Evolutionary conservation across 30 jellyfish, hydroid and myxozoan genomes (phyloP).

Genomic region (Hydractinia symbiolongicarpus): DNA sequence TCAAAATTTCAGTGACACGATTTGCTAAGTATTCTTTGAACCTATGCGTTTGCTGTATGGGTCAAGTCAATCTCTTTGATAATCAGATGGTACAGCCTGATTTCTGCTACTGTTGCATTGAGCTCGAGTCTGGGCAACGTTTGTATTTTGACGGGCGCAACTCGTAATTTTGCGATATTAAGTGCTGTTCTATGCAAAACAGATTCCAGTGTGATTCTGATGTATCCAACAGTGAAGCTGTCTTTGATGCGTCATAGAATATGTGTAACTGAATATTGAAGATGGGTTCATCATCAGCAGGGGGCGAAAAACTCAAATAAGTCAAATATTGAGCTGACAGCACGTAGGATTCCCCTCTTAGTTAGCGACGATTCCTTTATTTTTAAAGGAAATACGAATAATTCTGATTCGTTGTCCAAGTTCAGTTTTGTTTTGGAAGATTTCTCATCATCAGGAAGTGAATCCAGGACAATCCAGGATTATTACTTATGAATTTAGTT

Average conservation of each 20-base stretch:
- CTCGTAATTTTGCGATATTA: not conserved
- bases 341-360: conserved; percentile 11
- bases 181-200: not conserved
- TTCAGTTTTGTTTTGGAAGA: not conserved
- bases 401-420: not conserved
- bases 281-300: conserved; percentile 1
- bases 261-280: not conserved
- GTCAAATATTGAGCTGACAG: conserved; percentile 19
- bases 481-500: conserved; percentile 14
- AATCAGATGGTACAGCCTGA: not conserved
- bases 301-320: conserved; percentile 18
- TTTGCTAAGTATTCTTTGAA: too few relatives aligned
- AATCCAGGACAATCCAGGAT: not conserved
- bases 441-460: conserved; percentile 13
- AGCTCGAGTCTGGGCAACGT: not conserved
- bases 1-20: too few relatives aligned
- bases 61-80: not conserved
- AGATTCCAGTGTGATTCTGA: not conserved
- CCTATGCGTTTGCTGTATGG: too few relatives aligned
- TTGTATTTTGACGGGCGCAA: not conserved
- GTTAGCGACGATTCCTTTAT: not conserved
- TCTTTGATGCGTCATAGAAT: not conserved
- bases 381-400: not conserved
- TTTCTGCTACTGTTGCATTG: not conserved
- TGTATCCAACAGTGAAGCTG: not conserved